Percentiles rank a stretch among this genome's conserved stretches.
phyloP scores from a whole-genome alignment of 1,140 invertebrate genomes.

The Neodiprion virginianus region DNA sequence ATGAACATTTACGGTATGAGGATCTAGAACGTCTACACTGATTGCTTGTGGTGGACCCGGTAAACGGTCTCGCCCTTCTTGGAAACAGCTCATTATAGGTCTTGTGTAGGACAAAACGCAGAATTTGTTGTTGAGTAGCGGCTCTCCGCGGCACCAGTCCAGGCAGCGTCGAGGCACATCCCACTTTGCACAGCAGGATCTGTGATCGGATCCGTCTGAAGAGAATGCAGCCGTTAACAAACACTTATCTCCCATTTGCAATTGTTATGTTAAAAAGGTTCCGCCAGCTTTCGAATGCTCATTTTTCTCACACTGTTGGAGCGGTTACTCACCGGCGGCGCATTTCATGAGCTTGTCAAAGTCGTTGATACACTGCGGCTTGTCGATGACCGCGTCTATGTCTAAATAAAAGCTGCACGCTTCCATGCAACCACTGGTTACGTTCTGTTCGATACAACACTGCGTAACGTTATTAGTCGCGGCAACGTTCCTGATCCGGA shows the following conservation, averaged over 20 bases:
- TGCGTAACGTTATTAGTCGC: constrained; percentile 73
- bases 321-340: constrained; percentile 73
- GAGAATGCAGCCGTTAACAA: not conserved
- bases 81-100: constrained; percentile 80
- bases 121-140: constrained; percentile 67
- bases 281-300: no score
- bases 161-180: constrained; percentile 77
- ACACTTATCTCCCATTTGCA: no score
- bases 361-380: constrained; percentile 78
- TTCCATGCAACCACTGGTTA: constrained; percentile 75
- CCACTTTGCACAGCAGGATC: constrained; percentile 77
- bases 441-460: constrained; percentile 79
- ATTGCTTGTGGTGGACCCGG: constrained; percentile 81
- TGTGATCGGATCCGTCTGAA: constrained; percentile 66
- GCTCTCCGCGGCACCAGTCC: constrained; percentile 76
- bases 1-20: constrained; percentile 66
- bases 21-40: constrained; percentile 67
- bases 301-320: no score
- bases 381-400: constrained; percentile 79
- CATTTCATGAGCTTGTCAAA: constrained; percentile 87
- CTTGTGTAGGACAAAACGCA: constrained; percentile 77
- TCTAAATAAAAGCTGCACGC: constrained; percentile 83
- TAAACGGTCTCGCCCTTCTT: constrained; percentile 76
- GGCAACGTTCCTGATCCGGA: constrained; percentile 69
- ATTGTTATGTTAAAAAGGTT: no score